phyloP scores from a whole-genome alignment of 2,888 invertebrate species.

The Latrodectus elegans region DNA sequence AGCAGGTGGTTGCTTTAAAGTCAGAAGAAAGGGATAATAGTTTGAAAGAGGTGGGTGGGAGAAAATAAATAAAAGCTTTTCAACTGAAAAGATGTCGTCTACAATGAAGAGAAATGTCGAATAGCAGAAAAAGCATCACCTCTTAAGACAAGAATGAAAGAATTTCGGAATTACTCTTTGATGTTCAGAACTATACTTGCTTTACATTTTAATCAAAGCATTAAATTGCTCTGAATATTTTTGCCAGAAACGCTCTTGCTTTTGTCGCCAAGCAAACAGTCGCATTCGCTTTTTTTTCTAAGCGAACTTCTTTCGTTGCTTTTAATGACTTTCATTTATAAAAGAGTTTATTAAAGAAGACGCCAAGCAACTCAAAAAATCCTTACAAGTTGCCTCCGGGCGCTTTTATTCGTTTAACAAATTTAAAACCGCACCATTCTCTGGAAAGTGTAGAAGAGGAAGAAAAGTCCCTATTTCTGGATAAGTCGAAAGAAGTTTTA shows the following conservation, averaged over 20 bases:
- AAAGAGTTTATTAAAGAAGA: conserved; percentile 49
- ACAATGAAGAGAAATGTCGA: conserved; percentile 31
- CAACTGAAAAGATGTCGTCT: conserved; percentile 12
- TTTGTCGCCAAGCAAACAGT: conserved; percentile 39
- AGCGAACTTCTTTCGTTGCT: background rate
- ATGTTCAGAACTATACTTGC: conserved; percentile 47
- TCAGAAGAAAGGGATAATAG: conserved; percentile 2
- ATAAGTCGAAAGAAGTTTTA: too few species aligned
- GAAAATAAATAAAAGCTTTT: background rate
- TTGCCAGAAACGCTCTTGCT: conserved; percentile 19
- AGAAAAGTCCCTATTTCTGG: conserved; percentile 16
- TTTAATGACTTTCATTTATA: conserved; percentile 61
- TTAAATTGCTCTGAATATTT: conserved; percentile 51
- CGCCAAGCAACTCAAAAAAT: conserved; percentile 30
- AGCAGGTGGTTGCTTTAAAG: conserved; percentile 54
- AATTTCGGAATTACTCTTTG: conserved; percentile 22
- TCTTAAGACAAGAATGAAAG: conserved; percentile 17
- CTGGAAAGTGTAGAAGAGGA: background rate
- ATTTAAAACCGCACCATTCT: conserved; percentile 46
- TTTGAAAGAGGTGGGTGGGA: background rate
- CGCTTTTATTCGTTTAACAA: conserved; percentile 55
- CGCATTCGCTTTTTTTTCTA: background rate
- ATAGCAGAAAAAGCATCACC: conserved; percentile 44
- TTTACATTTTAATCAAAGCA: conserved; percentile 61
- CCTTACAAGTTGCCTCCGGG: conserved; percentile 23